Conservation (phyloP, 2,888 invertebrate species). For the Flabesymbios commensalis region DNA sequence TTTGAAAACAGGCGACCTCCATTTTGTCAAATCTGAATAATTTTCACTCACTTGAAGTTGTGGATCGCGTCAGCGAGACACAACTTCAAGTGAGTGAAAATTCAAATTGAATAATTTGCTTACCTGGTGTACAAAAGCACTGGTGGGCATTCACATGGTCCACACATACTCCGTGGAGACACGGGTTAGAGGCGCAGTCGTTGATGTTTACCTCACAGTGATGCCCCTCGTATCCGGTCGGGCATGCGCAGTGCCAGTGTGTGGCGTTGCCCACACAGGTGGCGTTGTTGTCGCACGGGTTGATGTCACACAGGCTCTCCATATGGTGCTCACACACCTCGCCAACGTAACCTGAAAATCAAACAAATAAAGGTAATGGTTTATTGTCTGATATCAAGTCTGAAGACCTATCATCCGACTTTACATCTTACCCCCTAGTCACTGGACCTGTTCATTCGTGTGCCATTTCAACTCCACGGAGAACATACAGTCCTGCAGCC, state of each 20-base stretch:
- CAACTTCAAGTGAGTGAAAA: background rate
- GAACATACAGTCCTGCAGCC: no score
- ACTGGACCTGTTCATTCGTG: no score
- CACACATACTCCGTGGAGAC: conserved; percentile 52
- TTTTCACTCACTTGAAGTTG: no score
- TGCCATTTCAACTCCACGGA: no score
- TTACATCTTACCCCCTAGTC: no score
- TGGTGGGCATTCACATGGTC: conserved; percentile 47
- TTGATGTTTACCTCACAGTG: conserved; percentile 54
- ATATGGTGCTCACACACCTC: conserved; percentile 40
- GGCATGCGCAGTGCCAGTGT: conserved; percentile 43
- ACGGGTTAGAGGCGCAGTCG: conserved; percentile 52
- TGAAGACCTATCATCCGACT: no score
- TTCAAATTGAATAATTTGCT: conserved; percentile 18
- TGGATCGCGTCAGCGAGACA: no score
- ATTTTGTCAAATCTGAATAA: no score
- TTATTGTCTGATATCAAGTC: no score
- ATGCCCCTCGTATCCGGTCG: conserved; percentile 38
- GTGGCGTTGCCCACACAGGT: conserved; percentile 38
- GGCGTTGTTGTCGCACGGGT: conserved; percentile 1
- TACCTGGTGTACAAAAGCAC: conserved; percentile 56
- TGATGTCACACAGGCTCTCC: conserved; percentile 24
- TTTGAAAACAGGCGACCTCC: no score
- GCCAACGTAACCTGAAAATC: conserved; percentile 41
- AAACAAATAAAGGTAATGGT: no score